Percentiles rank a stretch among this genome's conserved stretches.
phyloP scores from a whole-genome alignment of 2,888 invertebrate genomes.

The Bhutanitis thaidina region DNA sequence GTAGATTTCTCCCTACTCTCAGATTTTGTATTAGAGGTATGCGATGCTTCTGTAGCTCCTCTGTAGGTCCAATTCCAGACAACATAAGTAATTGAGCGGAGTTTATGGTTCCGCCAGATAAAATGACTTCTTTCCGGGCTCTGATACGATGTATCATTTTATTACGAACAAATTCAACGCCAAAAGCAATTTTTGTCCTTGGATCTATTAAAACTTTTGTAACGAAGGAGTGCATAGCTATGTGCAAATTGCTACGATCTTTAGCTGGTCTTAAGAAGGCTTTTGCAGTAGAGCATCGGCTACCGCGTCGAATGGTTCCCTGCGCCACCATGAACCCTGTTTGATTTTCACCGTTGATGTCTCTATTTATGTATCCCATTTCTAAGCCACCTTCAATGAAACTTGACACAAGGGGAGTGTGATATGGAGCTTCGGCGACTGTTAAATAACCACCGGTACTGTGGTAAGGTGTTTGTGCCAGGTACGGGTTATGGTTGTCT shows the following conservation, averaged over 20 bases:
- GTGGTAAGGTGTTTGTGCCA: conserved; percentile 89
- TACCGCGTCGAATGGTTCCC: conserved; percentile 87
- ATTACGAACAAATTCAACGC: conserved; percentile 89
- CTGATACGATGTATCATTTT: conserved; percentile 85
- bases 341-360: conserved; percentile 92
- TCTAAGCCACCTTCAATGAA: conserved; percentile 91
- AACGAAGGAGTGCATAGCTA: conserved; percentile 90
- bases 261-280: conserved; percentile 91
- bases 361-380: conserved; percentile 91
- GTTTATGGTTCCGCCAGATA: conserved; percentile 95
- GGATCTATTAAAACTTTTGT: conserved; percentile 87
- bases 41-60: conserved; percentile 84
- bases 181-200: conserved; percentile 87
- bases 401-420: conserved; percentile 89
- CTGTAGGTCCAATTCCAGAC: conserved; percentile 91
- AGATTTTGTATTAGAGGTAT: conserved; percentile 91
- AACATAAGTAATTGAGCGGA: conserved; percentile 96
- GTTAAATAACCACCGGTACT: conserved; percentile 90
- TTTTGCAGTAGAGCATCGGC: conserved; percentile 93
- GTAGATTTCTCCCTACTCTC: conserved; percentile 91
- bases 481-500: conserved; percentile 92
- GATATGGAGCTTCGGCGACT: conserved; percentile 91
- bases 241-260: conserved; percentile 89
- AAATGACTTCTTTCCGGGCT: conserved; percentile 91
- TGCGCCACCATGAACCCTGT: conserved; percentile 95